Evolutionary conservation across 2,797 vertebrate genomes (phyloP).

Genomic region (Oryzias dopingdopingensis): DNA sequence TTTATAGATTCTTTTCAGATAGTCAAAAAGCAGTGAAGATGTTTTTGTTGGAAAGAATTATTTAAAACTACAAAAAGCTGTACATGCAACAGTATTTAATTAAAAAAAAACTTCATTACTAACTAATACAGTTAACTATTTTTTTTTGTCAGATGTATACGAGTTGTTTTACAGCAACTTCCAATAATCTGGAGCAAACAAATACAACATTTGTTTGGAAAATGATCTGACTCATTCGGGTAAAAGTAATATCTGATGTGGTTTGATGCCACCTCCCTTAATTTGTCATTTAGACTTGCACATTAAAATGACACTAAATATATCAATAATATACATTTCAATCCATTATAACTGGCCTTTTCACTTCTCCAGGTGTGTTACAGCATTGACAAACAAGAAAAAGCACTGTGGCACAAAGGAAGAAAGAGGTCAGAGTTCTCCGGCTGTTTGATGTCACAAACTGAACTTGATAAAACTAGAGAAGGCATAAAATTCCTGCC

Average conservation of each 20-base stretch:
- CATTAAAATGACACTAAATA: background rate
- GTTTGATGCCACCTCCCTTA: background rate
- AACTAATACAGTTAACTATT: too few relatives aligned
- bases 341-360: background rate
- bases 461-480: conserved; percentile 37
- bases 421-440: conserved; percentile 9
- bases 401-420: background rate
- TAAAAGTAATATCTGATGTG: background rate
- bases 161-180: too few relatives aligned
- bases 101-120: background rate
- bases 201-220: too few relatives aligned
- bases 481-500: conserved; percentile 6
- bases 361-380: background rate
- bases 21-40: background rate
- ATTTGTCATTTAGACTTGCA: background rate
- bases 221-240: too few relatives aligned
- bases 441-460: conserved; percentile 15
- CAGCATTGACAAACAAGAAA: background rate
- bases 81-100: conserved; percentile 9
- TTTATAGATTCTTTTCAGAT: background rate
- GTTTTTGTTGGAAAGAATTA: background rate
- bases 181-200: too few relatives aligned
- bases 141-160: too few relatives aligned
- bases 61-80: conserved; percentile 14
- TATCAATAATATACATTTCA: background rate